phyloP scores from a whole-genome alignment of 2,797 vertebrate genomes.

The Notoglanidium macrostoma region DNA sequence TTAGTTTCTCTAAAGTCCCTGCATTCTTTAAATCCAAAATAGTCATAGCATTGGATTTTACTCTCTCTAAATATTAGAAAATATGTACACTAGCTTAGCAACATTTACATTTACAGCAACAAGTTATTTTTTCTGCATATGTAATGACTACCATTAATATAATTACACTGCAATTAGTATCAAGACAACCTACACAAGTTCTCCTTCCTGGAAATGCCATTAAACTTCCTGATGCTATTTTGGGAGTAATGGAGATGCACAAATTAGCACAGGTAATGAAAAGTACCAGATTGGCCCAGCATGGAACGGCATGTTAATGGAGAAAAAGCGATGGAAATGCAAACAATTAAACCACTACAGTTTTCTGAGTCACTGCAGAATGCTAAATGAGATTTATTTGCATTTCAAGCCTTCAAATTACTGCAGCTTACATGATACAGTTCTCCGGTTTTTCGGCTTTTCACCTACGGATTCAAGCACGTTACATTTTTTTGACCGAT shows the following conservation, averaged over 20 bases:
- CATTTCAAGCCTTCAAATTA: neutral
- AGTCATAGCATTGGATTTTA: neutral
- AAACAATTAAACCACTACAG: constrained; percentile 29
- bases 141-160: constrained; percentile 15
- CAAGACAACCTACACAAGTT: constrained; percentile 2
- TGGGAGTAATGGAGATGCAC: constrained; percentile 17
- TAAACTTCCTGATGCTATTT: constrained; percentile 18
- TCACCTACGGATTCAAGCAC: neutral
- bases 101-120: constrained; percentile 6
- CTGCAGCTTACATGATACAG: neutral
- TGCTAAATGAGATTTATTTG: constrained; percentile 28
- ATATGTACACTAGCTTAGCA: neutral
- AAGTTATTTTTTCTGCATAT: constrained; percentile 12
- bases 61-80: neutral
- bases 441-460: neutral
- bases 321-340: neutral
- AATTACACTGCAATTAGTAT: constrained; percentile 12
- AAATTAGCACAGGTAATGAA: constrained; percentile 31
- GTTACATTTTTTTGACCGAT: neutral
- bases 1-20: neutral
- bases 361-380: neutral
- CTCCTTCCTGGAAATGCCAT: constrained; percentile 7
- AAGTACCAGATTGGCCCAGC: constrained; percentile 31
- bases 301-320: constrained; percentile 17
- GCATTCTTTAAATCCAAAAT: neutral